phyloP scores from a whole-genome alignment of 2,888 invertebrate species.

The Andrena trimmerana region DNA sequence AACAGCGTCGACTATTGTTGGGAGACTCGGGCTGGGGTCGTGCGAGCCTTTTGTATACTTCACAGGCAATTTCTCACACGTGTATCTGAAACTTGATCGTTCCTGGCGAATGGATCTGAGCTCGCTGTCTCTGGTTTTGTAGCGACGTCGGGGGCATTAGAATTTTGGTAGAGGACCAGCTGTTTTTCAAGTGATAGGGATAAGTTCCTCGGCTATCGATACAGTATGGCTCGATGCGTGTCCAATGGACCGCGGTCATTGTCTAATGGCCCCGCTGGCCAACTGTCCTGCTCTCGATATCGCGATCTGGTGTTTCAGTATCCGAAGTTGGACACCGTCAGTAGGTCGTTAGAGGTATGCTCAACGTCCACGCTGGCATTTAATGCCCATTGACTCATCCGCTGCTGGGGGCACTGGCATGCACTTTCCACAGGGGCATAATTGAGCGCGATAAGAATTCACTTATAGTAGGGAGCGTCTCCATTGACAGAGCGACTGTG shows the following conservation, averaged over 20 bases:
- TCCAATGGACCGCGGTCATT: conserved; percentile 63
- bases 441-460: conserved; percentile 72
- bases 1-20: too few relatives aligned
- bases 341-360: conserved; percentile 51
- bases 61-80: background rate
- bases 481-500: conserved; percentile 12
- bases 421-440: conserved; percentile 36
- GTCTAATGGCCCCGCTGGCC: conserved; percentile 69
- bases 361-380: conserved; percentile 55
- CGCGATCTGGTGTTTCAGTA: conserved; percentile 55
- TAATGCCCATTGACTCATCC: conserved; percentile 72
- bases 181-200: conserved; percentile 14
- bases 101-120: background rate
- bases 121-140: background rate
- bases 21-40: too few relatives aligned
- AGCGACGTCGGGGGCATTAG: background rate
- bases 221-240: conserved; percentile 37
- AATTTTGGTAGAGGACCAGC: background rate
- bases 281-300: conserved; percentile 60
- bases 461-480: conserved; percentile 20
- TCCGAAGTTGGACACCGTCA: conserved; percentile 39
- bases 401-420: conserved; percentile 23
- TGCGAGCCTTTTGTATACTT: background rate
- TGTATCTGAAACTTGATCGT: background rate
- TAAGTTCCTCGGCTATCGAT: conserved; percentile 50